Evolutionary conservation across 2,888 invertebrate species (phyloP).

Genomic region (Hydrotaea cyrtoneurina): DNA sequence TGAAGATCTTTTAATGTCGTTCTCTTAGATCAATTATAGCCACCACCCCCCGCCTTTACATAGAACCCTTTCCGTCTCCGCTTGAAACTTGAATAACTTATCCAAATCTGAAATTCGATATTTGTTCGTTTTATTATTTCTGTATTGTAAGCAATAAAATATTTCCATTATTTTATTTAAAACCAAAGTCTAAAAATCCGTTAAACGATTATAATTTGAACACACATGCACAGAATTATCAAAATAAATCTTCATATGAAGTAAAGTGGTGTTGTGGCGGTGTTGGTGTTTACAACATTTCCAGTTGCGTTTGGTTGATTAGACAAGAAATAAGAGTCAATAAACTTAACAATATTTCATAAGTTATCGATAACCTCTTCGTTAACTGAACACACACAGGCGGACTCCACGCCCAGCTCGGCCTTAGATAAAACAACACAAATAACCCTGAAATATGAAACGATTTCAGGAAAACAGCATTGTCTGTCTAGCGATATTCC

Average conservation of each 20-base stretch:
- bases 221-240: neutral
- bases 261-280: neutral
- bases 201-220: neutral
- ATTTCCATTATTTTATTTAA: neutral
- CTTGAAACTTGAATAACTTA: neutral
- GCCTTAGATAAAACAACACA: neutral
- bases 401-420: neutral
- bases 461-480: no score
- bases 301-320: slow-evolving; percentile 1
- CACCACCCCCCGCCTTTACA: no score
- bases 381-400: neutral
- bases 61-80: neutral
- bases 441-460: slow-evolving; percentile 25
- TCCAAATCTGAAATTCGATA: neutral
- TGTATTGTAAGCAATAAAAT: neutral
- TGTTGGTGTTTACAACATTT: neutral
- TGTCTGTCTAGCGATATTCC: no score
- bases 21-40: no score
- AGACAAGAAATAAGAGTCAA: slow-evolving; percentile 47
- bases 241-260: no score
- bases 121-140: slow-evolving; percentile 4
- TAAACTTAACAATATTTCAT: slow-evolving; percentile 50
- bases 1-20: no score
- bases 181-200: neutral
- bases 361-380: slow-evolving; percentile 47